These are phyloP conservation scores for Cichladusa arquata DNA, from an alignment of 2,113 vertebrate species.

Conservation along the genomic window DNA sequence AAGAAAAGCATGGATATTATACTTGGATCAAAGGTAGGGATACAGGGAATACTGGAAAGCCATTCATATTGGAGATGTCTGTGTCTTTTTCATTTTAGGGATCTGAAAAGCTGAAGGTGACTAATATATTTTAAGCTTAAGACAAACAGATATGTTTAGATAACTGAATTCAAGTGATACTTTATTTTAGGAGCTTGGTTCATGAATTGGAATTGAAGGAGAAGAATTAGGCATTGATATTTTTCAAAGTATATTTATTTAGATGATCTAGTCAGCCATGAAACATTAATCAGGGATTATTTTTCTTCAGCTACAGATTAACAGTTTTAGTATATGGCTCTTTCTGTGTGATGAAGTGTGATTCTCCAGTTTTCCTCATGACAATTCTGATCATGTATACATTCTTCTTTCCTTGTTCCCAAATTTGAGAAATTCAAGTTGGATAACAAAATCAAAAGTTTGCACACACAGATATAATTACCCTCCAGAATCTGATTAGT, in stretches of 20 bases:
- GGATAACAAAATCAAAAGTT: not conserved
- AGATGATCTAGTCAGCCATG: not conserved
- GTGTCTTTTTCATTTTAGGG: not conserved
- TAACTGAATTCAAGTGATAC: accelerated
- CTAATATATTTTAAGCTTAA: not conserved
- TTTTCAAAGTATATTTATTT: not conserved
- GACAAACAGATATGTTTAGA: not conserved
- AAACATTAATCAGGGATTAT: not conserved
- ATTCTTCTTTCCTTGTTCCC: not conserved
- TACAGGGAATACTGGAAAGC: not conserved
- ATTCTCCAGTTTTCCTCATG: not conserved
- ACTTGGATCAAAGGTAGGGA: not conserved
- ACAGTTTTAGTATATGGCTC: not conserved
- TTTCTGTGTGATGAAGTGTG: not conserved
- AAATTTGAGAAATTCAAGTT: not conserved
- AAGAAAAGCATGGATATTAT: not conserved
- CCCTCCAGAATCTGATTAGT: not conserved
- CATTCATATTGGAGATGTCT: not conserved
- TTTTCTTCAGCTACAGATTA: not conserved
- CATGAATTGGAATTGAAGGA: not conserved
- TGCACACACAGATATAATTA: not conserved
- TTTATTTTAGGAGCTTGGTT: not conserved
- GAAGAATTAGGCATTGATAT: not conserved
- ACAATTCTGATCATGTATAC: not conserved
- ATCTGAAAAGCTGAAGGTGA: not conserved